Evolutionary conservation across 30 jellyfish, hydroid and myxozoan genomes (phyloP), one percentile per base, ranked within the genome.

Genomic region (Pelagia noctiluca): DNA sequence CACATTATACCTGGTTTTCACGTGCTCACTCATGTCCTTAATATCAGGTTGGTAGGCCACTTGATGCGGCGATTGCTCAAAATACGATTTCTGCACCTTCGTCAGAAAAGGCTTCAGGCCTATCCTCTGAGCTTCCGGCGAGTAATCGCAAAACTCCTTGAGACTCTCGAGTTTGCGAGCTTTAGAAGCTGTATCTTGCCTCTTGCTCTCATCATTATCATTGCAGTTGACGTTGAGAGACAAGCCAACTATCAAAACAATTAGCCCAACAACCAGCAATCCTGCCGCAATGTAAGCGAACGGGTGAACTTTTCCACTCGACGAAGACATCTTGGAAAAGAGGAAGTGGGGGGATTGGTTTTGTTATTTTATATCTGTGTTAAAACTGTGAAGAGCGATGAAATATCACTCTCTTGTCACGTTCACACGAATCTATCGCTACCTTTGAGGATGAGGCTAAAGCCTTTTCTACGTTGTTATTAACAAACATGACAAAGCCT

Each of bases 61-160:
- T 19, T 85, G 89, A 42, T 85, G 38, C 19, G 95, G 95, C 13
- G 50, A 72, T 35, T 85, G 85, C 36, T 35, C 79, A 48, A 26
- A 85, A 48, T 73, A 85, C 35, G 89, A 71, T 35, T 26, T 42
- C 61, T 75, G 76, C 37, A 85, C 86, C 46, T 48, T 73, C 38
- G 74, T 66, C 35, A 85, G 85, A 33, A 85, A 64, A 2, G 63
- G 49, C 0, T 37, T 30, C 37, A 85, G 80, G 47, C 80, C 80
- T 21, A 85, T 85, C 64, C 85, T 73, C 62, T 75, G 33, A 22
- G 95, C 95, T 75, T 85, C 95, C 26, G 77, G 69, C 0, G 95
- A 85, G 35, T 57, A 74, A 23, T 35, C 35, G 70, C 95, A 85
- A 37, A 46, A 85, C 71, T 85, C 82, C n/a, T 77, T 61, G 32